Evolutionary conservation across 2,113 vertebrate species (phyloP).

Genomic region (Phocoena sinus): DNA sequence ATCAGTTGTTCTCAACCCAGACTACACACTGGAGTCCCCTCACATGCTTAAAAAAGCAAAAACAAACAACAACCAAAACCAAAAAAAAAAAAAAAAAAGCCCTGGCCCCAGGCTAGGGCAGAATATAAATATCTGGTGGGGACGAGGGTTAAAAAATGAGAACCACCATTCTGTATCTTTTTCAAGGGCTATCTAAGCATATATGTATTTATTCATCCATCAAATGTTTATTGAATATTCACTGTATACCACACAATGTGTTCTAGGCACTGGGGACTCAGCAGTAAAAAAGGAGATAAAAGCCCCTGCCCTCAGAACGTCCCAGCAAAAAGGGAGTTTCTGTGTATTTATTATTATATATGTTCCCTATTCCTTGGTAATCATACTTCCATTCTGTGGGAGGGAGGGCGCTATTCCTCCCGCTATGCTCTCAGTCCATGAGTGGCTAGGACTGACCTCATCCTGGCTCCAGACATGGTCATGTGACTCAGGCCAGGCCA

Average conservation of each 20-base stretch:
- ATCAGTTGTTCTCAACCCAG: background rate
- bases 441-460: no score
- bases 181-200: background rate
- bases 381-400: background rate
- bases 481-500: background rate
- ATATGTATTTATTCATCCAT: background rate
- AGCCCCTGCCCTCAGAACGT: background rate
- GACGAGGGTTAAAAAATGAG: background rate
- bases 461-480: background rate
- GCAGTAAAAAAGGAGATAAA: background rate
- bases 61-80: no score
- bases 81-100: no score
- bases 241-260: background rate
- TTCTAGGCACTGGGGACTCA: background rate
- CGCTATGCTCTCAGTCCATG: background rate
- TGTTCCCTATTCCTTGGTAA: background rate
- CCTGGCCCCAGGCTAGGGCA: no score
- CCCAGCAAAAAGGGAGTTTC: background rate
- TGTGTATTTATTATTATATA: background rate
- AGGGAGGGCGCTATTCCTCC: background rate
- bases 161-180: background rate
- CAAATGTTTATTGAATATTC: background rate
- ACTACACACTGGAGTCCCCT: background rate
- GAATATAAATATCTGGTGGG: background rate
- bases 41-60: background rate